Base-by-base conservation (phyloP, 2,113 vertebrate species). In the Poeciliopsis occidentalis region DNA sequence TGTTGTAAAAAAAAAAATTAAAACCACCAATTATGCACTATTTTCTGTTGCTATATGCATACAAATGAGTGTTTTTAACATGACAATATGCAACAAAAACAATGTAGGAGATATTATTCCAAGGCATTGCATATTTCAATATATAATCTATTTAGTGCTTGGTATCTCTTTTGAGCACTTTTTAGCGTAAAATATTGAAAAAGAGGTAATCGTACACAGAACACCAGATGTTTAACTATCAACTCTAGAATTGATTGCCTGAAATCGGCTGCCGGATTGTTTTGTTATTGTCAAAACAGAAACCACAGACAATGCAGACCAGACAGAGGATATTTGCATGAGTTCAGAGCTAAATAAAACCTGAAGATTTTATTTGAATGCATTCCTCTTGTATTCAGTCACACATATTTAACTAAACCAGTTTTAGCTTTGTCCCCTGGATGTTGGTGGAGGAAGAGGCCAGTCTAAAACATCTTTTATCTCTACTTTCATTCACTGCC, bases 201-300 rank as follows among this genome's bases (percentile, higher is more conserved):
- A 12, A 63, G 26, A 3, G 8, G 27, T 24, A 31, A 51, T 31
- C 4, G 12, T 11, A 4, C 22, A 31, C 15, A 2, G 17, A 24
- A 27, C 10, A 60, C 17, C 32, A 34, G n/a, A 27, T 4, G 10
- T 27, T 2, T 51, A 24, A 27, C 19, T 12, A 54, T 31, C 17
- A 22, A 29, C 60, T 51, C 64, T 64, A 29, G 41, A 15, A 64
- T 37, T 44, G 37, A n/a, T 37, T 31, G 19, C 68, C 17, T 54
- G 66, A 54, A 17, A 24, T n/a, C 54, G 67, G 27, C 67, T 67
- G 32, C 27, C 44, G 65, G 57, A 68, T 62, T 22, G 61, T 63
- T 62, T 30, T 19, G 3, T 34, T 24, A 47, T 39, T 47, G 24
- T 60, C 65, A 75, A 37, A 12, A n/a, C 8, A 26, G 1, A 51